Percentiles rank a stretch among this genome's conserved stretches.
phyloP scores from a whole-genome alignment of 2,888 invertebrate species.

The Clunio marinus region DNA sequence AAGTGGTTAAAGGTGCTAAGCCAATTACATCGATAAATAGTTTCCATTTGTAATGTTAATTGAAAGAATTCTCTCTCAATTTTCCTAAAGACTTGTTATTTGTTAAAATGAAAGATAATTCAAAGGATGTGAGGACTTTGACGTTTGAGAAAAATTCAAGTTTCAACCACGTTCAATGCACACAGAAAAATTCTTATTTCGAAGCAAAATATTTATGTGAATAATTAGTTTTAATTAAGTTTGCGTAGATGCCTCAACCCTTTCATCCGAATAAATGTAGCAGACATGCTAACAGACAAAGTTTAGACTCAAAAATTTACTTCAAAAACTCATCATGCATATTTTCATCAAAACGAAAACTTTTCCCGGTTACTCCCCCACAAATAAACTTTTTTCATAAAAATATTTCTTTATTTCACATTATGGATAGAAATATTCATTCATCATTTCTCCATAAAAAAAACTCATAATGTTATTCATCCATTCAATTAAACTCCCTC shows the following conservation, averaged over 20 bases:
- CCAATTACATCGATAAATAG: constrained; percentile 25
- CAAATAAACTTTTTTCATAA: neutral
- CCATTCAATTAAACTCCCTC: constrained; percentile 7
- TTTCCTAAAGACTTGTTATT: too few species aligned
- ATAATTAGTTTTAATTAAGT: neutral
- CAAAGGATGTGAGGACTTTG: too few species aligned
- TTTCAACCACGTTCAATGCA: too few species aligned
- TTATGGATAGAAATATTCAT: neutral
- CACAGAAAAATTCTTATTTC: too few species aligned
- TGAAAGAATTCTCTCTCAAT: too few species aligned
- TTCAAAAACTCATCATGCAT: too few species aligned
- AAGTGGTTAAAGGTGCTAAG: constrained; percentile 24
- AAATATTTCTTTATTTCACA: neutral
- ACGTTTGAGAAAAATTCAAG: too few species aligned
- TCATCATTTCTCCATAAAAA: neutral
- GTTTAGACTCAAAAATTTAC: too few species aligned
- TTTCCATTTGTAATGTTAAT: constrained; percentile 5
- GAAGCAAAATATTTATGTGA: neutral
- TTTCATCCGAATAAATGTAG: too few species aligned
- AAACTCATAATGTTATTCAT: neutral
- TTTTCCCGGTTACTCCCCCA: neutral
- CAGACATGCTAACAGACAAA: too few species aligned
- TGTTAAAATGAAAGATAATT: too few species aligned
- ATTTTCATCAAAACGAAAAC: neutral
- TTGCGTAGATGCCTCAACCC: too few species aligned